These are phyloP conservation scores for Pristionchus mayeri DNA, from an alignment of 2,888 invertebrate species.

Conservation along the genomic window DNA sequence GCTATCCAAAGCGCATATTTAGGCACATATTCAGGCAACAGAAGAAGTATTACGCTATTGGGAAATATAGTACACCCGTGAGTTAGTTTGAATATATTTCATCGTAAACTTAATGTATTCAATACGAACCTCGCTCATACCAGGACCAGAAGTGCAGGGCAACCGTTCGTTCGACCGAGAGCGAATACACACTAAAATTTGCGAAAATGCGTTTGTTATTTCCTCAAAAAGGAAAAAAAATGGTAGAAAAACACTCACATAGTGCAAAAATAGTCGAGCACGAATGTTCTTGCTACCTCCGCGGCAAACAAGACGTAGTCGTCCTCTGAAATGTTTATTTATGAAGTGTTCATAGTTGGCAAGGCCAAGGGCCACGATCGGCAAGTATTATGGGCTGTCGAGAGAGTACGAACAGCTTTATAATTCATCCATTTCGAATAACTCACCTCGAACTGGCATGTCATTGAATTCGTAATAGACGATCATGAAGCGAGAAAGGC, in stretches of 20 bases:
- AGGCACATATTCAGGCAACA: no score
- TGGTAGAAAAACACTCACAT: background rate
- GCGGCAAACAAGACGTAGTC: background rate
- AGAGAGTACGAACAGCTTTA: background rate
- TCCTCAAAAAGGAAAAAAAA: background rate
- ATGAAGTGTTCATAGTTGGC: no score
- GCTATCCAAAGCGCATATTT: no score
- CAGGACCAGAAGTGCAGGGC: constrained; percentile 17
- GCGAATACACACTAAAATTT: background rate
- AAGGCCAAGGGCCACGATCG: no score
- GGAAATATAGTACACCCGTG: no score
- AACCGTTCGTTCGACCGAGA: background rate
- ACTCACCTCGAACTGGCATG: constrained; percentile 1
- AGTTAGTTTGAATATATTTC: no score
- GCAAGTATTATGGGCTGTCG: no score
- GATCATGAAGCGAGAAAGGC: background rate
- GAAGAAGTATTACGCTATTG: no score
- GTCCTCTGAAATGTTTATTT: constrained; percentile 24
- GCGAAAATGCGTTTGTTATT: background rate
- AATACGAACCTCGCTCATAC: constrained; percentile 10
- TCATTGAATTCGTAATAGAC: constrained; percentile 9
- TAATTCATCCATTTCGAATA: background rate
- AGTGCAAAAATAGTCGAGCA: constrained; percentile 21
- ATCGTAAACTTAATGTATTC: no score
- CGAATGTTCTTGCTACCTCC: background rate